Conservation (phyloP, 64 coral and sea anemone genomes). For the Dendronephthya gigantea region DNA sequence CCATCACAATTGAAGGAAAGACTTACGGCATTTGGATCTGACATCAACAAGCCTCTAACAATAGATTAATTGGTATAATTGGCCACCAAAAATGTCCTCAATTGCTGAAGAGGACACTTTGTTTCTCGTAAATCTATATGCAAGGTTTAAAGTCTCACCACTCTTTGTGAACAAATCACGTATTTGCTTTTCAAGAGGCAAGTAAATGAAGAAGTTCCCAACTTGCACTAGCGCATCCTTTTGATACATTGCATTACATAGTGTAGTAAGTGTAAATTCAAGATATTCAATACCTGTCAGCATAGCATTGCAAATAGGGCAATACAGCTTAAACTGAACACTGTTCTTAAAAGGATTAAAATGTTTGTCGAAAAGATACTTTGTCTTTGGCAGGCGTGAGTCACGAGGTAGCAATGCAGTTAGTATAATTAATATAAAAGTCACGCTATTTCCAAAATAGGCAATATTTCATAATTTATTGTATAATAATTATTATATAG, state of each 20-base stretch:
- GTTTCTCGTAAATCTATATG: background rate
- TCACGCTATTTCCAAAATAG: too few relatives aligned
- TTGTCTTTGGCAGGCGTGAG: background rate
- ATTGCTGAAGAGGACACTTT: background rate
- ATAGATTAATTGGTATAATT: slow-evolving; percentile 9
- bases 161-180: background rate
- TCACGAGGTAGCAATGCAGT: background rate
- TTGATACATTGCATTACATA: background rate
- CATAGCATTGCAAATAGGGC: background rate
- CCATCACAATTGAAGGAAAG: background rate
- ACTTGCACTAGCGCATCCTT: background rate
- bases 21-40: slow-evolving; percentile 8
- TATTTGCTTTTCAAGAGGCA: background rate
- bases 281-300: background rate
- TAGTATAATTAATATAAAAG: too few relatives aligned
- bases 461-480: too few relatives aligned
- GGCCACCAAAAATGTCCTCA: slow-evolving; percentile 17
- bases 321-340: slow-evolving; percentile 8
- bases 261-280: background rate
- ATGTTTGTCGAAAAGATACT: background rate
- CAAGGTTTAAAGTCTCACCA: background rate
- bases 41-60: background rate
- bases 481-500: too few relatives aligned
- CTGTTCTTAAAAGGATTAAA: background rate
- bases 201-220: slow-evolving; percentile 8